Evolutionary conservation across 2,888 invertebrate species (phyloP).

Genomic region (Euphydryas editha): DNA sequence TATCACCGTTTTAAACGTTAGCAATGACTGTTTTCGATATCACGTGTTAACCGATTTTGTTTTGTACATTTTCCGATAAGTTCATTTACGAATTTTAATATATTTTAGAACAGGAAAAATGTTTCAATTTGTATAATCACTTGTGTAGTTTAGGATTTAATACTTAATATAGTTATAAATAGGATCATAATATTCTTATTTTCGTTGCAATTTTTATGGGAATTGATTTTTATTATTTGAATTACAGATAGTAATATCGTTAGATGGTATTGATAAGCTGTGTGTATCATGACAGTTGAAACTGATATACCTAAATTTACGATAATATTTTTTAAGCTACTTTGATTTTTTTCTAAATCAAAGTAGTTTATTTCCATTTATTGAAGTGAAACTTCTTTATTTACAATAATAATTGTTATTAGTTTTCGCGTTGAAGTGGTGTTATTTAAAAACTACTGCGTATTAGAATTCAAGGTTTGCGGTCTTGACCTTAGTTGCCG

Average conservation of each 20-base stretch:
- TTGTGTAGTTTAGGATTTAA: too few species aligned
- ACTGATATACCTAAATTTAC: too few species aligned
- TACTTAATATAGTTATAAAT: not conserved
- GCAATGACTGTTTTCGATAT: too few species aligned
- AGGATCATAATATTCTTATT: not conserved
- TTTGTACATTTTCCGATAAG: too few species aligned
- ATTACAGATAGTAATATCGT: not conserved
- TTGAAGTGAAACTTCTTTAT: too few species aligned
- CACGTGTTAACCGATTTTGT: too few species aligned
- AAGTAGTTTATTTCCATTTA: not conserved
- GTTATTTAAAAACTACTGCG: not conserved
- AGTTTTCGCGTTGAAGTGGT: not conserved
- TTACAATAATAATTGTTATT: not conserved
- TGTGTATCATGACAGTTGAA: not conserved
- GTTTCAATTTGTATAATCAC: too few species aligned
- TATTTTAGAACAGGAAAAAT: too few species aligned
- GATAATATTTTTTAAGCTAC: too few species aligned
- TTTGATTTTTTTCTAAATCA: not conserved
- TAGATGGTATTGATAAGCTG: not conserved
- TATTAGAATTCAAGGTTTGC: slow-evolving; percentile 6
- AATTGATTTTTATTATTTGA: not conserved
- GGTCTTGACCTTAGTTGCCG: not conserved
- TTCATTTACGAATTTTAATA: too few species aligned
- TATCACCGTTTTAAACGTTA: too few species aligned
- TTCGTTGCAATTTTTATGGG: not conserved